These are phyloP conservation scores for Catagonus wagneri DNA, from an alignment of 2,113 vertebrate genomes.

Conservation along the genomic window DNA sequence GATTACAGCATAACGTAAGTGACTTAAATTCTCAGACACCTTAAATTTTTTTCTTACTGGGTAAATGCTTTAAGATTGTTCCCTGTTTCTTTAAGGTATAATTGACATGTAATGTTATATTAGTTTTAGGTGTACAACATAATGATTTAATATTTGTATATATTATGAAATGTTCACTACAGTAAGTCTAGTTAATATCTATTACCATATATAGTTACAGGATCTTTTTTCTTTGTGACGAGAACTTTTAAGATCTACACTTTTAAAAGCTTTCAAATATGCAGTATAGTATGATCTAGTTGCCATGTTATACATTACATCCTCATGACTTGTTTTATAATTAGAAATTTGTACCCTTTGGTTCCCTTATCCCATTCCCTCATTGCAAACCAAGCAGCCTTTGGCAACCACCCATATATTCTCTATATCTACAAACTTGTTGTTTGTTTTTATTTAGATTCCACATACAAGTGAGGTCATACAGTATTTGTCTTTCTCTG, in stretches of 20 bases:
- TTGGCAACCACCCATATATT: neutral
- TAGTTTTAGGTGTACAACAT: neutral
- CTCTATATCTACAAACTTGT: neutral
- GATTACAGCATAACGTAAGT: conserved; percentile 87
- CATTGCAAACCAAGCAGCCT: neutral
- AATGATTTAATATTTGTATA: neutral
- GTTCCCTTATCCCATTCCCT: neutral
- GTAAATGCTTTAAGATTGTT: neutral
- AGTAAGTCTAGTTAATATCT: neutral
- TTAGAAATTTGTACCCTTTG: neutral
- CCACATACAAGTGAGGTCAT: neutral
- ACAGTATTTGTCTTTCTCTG: neutral
- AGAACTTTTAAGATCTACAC: neutral
- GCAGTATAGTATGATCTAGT: neutral
- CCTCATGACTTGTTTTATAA: neutral
- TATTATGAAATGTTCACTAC: neutral
- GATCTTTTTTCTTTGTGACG: neutral
- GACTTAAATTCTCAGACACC: conserved; percentile 49
- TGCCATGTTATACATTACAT: neutral
- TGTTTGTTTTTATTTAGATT: neutral
- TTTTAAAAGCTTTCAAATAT: neutral
- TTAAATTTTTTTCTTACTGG: neutral
- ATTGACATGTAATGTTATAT: neutral
- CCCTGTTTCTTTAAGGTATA: neutral
- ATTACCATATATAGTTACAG: neutral